phyloP scores from a whole-genome alignment of 2,888 invertebrate species.

The Troides helena region DNA sequence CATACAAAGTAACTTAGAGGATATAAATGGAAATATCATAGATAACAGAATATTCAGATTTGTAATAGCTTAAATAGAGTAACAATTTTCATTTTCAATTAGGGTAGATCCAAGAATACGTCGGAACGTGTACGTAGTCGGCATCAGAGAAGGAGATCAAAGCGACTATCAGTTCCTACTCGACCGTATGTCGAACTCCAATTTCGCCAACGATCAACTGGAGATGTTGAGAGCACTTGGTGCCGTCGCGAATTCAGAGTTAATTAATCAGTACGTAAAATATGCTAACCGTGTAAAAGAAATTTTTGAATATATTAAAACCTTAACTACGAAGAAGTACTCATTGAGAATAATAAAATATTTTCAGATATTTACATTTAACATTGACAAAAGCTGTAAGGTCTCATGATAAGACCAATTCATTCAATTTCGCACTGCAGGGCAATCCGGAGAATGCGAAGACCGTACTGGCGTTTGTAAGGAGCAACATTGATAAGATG shows the following conservation, averaged over 20 bases:
- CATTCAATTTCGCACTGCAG: slow-evolving; percentile 67
- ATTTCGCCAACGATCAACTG: slow-evolving; percentile 70
- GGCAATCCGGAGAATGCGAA: slow-evolving; percentile 59
- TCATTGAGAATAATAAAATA: background rate
- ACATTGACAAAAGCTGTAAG: slow-evolving; percentile 60
- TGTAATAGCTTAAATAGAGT: background rate
- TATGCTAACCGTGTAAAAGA: background rate
- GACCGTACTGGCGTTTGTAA: slow-evolving; percentile 61
- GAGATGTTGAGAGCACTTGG: slow-evolving; percentile 74
- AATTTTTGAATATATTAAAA: background rate
- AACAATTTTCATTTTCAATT: slow-evolving; percentile 1
- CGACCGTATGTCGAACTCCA: slow-evolving; percentile 50
- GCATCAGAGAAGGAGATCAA: slow-evolving; percentile 78
- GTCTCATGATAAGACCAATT: slow-evolving; percentile 64
- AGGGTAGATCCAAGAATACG: slow-evolving; percentile 81
- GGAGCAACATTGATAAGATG: slow-evolving; percentile 57
- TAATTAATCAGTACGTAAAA: slow-evolving; percentile 55
- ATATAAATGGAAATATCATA: no score
- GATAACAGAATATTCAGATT: background rate
- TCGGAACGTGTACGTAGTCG: slow-evolving; percentile 81
- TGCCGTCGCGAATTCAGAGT: slow-evolving; percentile 54
- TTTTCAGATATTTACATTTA: slow-evolving; percentile 60
- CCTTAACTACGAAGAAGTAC: background rate
- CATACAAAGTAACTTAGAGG: no score
- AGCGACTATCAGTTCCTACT: slow-evolving; percentile 82